Conservation (phyloP, 2,888 invertebrate genomes). For the Eucera pruinosa region DNA sequence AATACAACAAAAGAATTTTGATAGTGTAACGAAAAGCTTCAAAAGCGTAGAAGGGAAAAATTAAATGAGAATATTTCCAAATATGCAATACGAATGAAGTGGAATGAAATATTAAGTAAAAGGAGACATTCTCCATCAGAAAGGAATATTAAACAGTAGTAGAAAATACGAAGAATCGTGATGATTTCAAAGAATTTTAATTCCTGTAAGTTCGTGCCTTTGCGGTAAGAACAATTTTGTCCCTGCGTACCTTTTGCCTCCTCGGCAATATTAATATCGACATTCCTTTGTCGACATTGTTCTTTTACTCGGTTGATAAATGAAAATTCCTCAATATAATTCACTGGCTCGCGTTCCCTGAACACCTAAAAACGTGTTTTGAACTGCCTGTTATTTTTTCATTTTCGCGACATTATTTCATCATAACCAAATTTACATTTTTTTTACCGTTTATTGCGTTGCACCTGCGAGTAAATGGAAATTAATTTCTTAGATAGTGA, state of each 20-base stretch:
- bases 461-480: no score
- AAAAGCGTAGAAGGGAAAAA: not conserved
- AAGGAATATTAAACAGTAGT: slow-evolving; percentile 1
- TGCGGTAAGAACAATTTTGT: slow-evolving; percentile 9
- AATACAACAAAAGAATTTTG: no score
- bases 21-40: not conserved
- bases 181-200: not conserved
- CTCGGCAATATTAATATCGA: slow-evolving; percentile 29
- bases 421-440: not conserved
- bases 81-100: no score
- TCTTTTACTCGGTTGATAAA: slow-evolving; percentile 11
- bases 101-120: not conserved
- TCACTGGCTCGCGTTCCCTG: not conserved
- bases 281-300: slow-evolving; percentile 17
- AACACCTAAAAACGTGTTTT: slow-evolving; percentile 5
- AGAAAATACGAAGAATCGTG: not conserved
- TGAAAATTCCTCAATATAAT: slow-evolving; percentile 18
- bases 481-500: no score
- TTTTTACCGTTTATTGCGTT: not conserved
- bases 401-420: not conserved
- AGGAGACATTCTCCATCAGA: not conserved
- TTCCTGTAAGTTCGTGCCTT: not conserved
- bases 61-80: no score
- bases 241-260: not conserved
- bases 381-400: not conserved